Evolutionary conservation across 2,113 vertebrate genomes (phyloP), one percentile per base, ranked within the genome.

Genomic region (Zootoca vivipara): DNA sequence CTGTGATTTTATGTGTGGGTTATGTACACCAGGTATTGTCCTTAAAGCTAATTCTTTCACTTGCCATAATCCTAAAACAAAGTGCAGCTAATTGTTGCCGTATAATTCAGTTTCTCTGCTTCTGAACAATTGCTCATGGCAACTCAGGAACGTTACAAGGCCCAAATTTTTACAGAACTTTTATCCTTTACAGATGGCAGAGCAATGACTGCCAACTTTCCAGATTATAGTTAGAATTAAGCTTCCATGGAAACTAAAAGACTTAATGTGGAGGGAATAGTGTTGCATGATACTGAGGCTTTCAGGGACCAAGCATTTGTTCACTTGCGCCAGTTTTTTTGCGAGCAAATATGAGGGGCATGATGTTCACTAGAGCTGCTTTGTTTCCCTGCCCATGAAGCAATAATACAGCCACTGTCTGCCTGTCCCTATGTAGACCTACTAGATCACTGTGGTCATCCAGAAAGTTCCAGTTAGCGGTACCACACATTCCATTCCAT

Each of bases 141-240:
- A 82, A 82, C 28, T 74, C 30, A 65, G 38, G 65, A 81, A 80
- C 28, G 40, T 70, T 89, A 86, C 40, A 78, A 89, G 42, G 33
- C 42, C 42, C 56, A 69, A 38, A 56, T 75, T 83, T 75, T 78
- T 86, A 69, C 83, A 82, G 78, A 77, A 75, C 72, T 69, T 73
- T 69, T 75, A 83, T 83, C 30, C 5, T 75, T 83, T 86, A 78
- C 85, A 85, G 79, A 78, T 90, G 85, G 79, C 86, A 35, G 13
- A 83, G 35, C 64, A 69, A 70, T 33, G 42, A n/a, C 42, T 90
- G 89, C 33, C 84, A 86, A 81, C 6, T 56, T 86, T 81, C 62
- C 78, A 82, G 62, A 78, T 78, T 40, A 58, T 42, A 82, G 42
- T 65, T 75, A 28, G 64, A 83, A 15, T 56, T 67, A 83, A 78